phyloP scores from a whole-genome alignment of 2,888 invertebrate genomes.

The Amiota minor region DNA sequence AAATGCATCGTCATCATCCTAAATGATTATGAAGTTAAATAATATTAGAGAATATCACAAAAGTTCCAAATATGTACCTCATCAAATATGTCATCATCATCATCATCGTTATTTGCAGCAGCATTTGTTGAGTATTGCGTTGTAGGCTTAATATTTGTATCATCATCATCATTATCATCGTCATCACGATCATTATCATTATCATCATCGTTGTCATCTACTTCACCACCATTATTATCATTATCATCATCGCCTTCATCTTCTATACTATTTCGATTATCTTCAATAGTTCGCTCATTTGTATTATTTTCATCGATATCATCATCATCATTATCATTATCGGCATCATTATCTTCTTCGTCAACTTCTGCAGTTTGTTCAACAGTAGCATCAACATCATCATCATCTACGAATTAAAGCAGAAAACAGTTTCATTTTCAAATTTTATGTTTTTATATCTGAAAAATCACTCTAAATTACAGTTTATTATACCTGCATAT shows the following conservation, averaged over 20 bases:
- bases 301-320: constrained; percentile 66
- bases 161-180: constrained; percentile 38
- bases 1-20: constrained; percentile 68
- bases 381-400: constrained; percentile 52
- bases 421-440: too few species aligned
- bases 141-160: constrained; percentile 44
- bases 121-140: constrained; percentile 46
- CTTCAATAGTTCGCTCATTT: constrained; percentile 48
- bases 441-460: too few species aligned
- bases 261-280: constrained; percentile 42
- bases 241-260: constrained; percentile 60
- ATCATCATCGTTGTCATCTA: constrained; percentile 48
- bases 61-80: constrained; percentile 71
- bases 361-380: constrained; percentile 58
- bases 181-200: constrained; percentile 54
- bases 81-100: constrained; percentile 72
- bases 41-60: neutral
- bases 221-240: constrained; percentile 46
- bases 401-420: too few species aligned
- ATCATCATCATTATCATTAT: constrained; percentile 61
- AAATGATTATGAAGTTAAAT: too few species aligned
- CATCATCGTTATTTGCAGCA: constrained; percentile 55
- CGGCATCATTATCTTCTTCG: constrained; percentile 72
- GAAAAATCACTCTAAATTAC: too few species aligned
- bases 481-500: too few species aligned